Percentiles rank a stretch among this genome's conserved stretches.
These are phyloP conservation scores for Patiria pectinifera DNA, from an alignment of 53 echinoderm and acorn worm genomes.

Conservation along the genomic window DNA sequence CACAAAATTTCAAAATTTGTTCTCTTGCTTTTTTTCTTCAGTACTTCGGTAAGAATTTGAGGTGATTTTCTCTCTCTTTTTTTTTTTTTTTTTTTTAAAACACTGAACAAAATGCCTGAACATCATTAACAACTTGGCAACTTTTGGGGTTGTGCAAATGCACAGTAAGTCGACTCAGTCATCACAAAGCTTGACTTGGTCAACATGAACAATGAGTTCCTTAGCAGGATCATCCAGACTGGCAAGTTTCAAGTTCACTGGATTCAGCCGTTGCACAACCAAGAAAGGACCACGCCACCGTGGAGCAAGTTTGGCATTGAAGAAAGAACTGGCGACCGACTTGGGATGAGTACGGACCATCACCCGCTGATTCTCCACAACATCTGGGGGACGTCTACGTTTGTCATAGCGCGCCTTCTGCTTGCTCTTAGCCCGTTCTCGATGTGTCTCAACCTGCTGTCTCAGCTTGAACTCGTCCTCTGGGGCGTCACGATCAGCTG, in stretches of 20 bases:
- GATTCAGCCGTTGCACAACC: constrained; percentile 11
- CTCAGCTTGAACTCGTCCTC: neutral
- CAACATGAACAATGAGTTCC: constrained; percentile 19
- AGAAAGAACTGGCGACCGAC: constrained; percentile 23
- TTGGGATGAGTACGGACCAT: constrained; percentile 35
- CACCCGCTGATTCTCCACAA: constrained; percentile 42
- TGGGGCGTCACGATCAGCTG: neutral
- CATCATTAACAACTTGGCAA: neutral
- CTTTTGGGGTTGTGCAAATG: too few relatives aligned
- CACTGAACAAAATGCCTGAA: neutral
- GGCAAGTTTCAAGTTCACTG: constrained; percentile 34
- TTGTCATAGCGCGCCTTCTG: constrained; percentile 41
- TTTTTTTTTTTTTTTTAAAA: too few relatives aligned
- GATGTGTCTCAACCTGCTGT: neutral
- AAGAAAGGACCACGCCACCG: constrained; percentile 54
- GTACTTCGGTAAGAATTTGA: too few relatives aligned
- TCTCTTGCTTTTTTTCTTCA: too few relatives aligned
- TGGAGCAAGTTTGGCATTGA: constrained; percentile 54
- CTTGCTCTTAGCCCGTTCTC: neutral
- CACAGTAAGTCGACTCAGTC: neutral
- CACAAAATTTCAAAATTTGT: too few relatives aligned
- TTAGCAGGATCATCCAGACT: neutral
- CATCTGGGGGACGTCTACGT: neutral
- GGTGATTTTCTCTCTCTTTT: too few relatives aligned
- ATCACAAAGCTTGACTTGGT: neutral